Conservation (phyloP, 1,140 invertebrate genomes). For the silkworm (Bombyx mori) region ASM3026992v2 NC_085115.1:4582001-4582500, state of each 20-base stretch:
- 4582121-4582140: too few relatives aligned
- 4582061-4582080: too few relatives aligned
- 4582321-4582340: conserved; percentile 7
- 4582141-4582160: too few relatives aligned
- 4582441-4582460: conserved; percentile 10
- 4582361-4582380: conserved; percentile 6
- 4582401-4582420: conserved; percentile 33
- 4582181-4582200: background rate
- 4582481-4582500: too few relatives aligned
- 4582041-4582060: too few relatives aligned
- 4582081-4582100: too few relatives aligned
- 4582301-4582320: background rate
- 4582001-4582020: conserved; percentile 6
- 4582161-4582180: background rate
- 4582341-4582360: conserved; percentile 5
- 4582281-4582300: too few relatives aligned
- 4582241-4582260: too few relatives aligned
- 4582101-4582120: too few relatives aligned
- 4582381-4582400: conserved; percentile 7
- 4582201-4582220: background rate
- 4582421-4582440: conserved; percentile 11
- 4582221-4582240: background rate
- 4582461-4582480: too few relatives aligned
- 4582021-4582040: background rate
- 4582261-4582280: too few relatives aligned